Evolutionary conservation across 2,888 invertebrate genomes (phyloP).

Genomic region (Philaethria dido): DNA sequence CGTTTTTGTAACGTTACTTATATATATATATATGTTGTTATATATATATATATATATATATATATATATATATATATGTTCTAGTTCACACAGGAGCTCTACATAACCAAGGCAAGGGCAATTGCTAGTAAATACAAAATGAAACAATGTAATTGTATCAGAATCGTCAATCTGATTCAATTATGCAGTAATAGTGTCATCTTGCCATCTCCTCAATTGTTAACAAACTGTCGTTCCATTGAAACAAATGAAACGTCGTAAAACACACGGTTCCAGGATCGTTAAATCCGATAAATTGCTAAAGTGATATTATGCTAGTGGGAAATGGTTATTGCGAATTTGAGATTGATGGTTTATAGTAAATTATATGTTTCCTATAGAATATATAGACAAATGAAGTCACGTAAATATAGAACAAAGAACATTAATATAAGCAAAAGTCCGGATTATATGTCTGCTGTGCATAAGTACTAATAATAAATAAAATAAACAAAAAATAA

Average conservation of each 20-base stretch:
- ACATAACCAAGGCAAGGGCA: background rate
- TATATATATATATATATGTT: no score
- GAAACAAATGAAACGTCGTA: slow-evolving; percentile 81
- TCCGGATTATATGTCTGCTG: no score
- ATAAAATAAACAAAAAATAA: no score
- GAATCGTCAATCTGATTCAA: slow-evolving; percentile 51
- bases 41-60: no score
- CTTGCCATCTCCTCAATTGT: slow-evolving; percentile 52
- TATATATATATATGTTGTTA: no score
- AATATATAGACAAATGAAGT: background rate
- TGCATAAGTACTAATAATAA: no score
- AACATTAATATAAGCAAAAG: no score
- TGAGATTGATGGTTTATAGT: slow-evolving; percentile 7
- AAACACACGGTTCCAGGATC: slow-evolving; percentile 69
- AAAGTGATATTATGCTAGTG: slow-evolving; percentile 36
- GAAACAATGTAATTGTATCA: slow-evolving; percentile 57
- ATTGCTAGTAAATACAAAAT: background rate
- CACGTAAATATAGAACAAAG: no score
- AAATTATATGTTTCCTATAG: slow-evolving; percentile 24
- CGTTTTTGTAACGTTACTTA: no score
- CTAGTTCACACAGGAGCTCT: background rate
- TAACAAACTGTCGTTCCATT: slow-evolving; percentile 61
- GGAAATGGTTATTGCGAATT: slow-evolving; percentile 33
- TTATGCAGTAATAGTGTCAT: slow-evolving; percentile 48
- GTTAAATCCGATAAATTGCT: slow-evolving; percentile 65